These are phyloP conservation scores for Momotus momota DNA, from an alignment of 2,797 vertebrate genomes.

Conservation along the genomic window DNA sequence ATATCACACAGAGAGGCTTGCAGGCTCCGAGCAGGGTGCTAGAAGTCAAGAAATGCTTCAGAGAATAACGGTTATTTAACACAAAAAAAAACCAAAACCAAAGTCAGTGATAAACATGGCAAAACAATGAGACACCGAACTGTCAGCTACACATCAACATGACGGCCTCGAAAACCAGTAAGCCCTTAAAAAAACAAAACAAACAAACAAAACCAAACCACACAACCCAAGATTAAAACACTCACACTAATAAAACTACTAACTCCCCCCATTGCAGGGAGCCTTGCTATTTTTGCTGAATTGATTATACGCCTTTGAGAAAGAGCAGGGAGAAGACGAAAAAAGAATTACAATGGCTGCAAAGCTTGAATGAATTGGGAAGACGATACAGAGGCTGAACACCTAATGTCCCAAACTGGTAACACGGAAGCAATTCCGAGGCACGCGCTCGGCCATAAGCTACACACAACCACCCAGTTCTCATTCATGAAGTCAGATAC, in stretches of 20 bases:
- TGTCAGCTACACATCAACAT: not conserved
- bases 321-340: not conserved
- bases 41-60: not conserved
- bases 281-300: not conserved
- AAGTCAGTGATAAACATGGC: not conserved
- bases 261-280: not conserved
- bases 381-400: not conserved
- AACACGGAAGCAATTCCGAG: not conserved
- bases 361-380: not conserved
- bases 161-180: not conserved
- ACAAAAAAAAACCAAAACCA: not conserved
- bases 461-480: not conserved
- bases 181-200: not conserved
- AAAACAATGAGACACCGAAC: not conserved
- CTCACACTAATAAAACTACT: not conserved
- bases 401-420: not conserved
- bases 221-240: not conserved
- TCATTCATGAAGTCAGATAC: not conserved
- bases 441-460: not conserved
- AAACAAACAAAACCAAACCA: too few relatives aligned
- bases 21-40: not conserved
- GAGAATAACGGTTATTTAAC: not conserved
- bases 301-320: not conserved
- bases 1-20: not conserved
- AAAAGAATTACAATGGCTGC: not conserved